A percentile compares a stretch with the other conserved stretches of the same genome.
phyloP scores from a whole-genome alignment of 2,113 vertebrate species.

The Cynocephalus volans region DNA sequence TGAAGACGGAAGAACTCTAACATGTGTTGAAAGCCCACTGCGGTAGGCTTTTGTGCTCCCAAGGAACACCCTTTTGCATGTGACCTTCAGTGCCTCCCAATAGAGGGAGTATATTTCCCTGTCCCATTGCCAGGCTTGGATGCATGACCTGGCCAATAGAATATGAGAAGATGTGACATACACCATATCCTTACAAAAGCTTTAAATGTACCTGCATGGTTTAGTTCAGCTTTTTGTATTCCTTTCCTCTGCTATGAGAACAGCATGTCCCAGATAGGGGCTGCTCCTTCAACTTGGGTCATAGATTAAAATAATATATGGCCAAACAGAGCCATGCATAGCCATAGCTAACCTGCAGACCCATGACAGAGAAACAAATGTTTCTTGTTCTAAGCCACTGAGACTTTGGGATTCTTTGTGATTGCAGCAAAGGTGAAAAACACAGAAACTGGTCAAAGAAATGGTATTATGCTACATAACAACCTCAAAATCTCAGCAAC shows the following conservation, averaged over 20 bases:
- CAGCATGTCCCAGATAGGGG: not conserved
- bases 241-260: conserved; percentile 52
- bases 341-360: conserved; percentile 3
- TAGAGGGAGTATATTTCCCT: conserved; percentile 32
- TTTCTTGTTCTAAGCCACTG: conserved; percentile 38
- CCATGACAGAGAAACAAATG: conserved; percentile 37
- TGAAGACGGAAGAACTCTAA: conserved; percentile 29
- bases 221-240: not conserved
- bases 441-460: conserved; percentile 48
- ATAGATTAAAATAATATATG: conserved; percentile 58
- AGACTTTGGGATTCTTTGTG: conserved; percentile 46
- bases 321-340: conserved; percentile 50
- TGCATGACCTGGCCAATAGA: not conserved
- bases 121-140: not conserved
- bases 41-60: conserved; percentile 2
- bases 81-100: not conserved
- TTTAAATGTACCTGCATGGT: conserved; percentile 34
- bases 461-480: conserved; percentile 14
- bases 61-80: not conserved
- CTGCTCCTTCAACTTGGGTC: conserved; percentile 21
- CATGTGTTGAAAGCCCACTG: not conserved
- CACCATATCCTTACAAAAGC: conserved; percentile 23
- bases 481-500: conserved; percentile 50
- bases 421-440: conserved; percentile 59
- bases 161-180: conserved; percentile 21